Conservation (phyloP, 92 coral and sea anemone genomes). For the Umimayanthus chanpuru region DNA sequence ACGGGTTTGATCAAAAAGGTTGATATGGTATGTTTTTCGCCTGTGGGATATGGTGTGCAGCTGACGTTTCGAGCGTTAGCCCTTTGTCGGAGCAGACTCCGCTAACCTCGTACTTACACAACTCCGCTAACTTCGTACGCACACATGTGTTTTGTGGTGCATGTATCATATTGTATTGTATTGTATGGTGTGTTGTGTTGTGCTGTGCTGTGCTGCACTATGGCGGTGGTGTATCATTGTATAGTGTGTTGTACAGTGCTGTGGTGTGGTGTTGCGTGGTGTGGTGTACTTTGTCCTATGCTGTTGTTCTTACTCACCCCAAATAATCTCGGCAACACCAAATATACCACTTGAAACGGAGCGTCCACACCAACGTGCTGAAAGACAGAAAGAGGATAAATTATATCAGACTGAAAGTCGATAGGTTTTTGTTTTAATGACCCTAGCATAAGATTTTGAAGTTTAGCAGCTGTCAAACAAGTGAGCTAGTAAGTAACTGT, state of each 20-base stretch:
- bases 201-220: background rate
- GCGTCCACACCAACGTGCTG: constrained; percentile 18
- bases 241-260: background rate
- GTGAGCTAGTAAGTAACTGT: background rate
- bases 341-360: constrained; percentile 19
- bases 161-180: too few relatives aligned
- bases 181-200: background rate
- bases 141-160: too few relatives aligned
- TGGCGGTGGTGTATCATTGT: background rate
- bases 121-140: too few relatives aligned
- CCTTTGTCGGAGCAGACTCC: too few relatives aligned
- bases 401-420: background rate
- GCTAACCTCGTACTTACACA: too few relatives aligned
- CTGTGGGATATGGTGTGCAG: too few relatives aligned
- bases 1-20: too few relatives aligned
- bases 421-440: background rate
- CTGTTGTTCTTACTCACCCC: constrained; percentile 4
- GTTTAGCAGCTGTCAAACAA: background rate
- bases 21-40: too few relatives aligned
- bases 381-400: background rate
- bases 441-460: background rate
- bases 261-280: background rate
- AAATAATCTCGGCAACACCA: constrained; percentile 38
- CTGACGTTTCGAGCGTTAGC: too few relatives aligned
- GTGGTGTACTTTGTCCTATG: background rate